A percentile compares a stretch with the other conserved stretches of the same genome.
phyloP scores from a whole-genome alignment of 2,113 vertebrate species.

The Macroglossus sobrinus region DNA sequence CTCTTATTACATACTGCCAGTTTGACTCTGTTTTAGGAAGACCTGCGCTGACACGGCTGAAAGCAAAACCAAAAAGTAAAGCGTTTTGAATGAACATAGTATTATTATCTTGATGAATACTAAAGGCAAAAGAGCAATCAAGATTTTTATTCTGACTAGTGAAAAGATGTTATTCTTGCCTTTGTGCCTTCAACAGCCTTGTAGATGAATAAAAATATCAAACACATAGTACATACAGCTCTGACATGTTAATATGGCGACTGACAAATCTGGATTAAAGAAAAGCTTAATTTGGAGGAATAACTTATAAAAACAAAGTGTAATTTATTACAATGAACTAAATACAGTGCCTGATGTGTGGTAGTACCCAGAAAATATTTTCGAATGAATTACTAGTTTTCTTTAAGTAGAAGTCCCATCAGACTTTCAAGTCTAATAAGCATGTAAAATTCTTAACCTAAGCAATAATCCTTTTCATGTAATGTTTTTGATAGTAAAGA shows the following conservation, averaged over 20 bases:
- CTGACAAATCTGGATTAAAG: not conserved
- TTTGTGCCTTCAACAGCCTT: not conserved
- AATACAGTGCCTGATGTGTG: not conserved
- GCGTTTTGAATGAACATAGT: not conserved
- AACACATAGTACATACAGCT: not conserved
- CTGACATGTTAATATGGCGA: not conserved
- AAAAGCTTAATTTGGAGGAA: not conserved
- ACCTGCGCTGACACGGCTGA: constrained; percentile 71
- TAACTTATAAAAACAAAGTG: not conserved
- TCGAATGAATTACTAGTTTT: not conserved
- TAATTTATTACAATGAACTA: not conserved
- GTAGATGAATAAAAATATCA: not conserved
- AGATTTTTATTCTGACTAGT: not conserved
- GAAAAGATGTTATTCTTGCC: not conserved
- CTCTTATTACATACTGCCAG: constrained; percentile 74
- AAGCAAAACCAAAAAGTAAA: constrained; percentile 37
- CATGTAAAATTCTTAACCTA: not conserved
- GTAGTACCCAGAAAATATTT: not conserved
- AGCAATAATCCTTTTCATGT: not conserved
- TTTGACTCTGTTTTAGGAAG: constrained; percentile 78
- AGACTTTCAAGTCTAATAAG: not conserved
- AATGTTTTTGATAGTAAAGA: not conserved
- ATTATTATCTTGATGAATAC: not conserved
- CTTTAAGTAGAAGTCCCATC: not conserved
- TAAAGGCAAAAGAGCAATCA: not conserved